These are phyloP conservation scores for Lontra canadensis DNA, from an alignment of 2,113 vertebrate species.

Conservation along the genomic window DNA sequence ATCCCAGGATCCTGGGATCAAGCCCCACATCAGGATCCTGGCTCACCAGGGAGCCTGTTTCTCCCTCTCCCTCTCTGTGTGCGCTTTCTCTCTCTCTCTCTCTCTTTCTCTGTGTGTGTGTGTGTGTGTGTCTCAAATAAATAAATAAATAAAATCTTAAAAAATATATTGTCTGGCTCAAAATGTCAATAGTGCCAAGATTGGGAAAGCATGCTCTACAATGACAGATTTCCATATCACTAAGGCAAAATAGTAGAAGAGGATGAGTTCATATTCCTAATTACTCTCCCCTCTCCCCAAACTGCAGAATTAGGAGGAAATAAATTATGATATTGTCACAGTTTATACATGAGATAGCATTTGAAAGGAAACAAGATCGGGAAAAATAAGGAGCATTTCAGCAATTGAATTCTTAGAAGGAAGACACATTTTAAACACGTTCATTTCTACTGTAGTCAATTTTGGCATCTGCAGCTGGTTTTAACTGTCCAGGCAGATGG, in stretches of 20 bases:
- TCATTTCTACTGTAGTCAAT: background rate
- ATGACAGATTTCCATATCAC: background rate
- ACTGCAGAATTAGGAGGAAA: constrained; percentile 7
- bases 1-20: too few relatives aligned
- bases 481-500: background rate
- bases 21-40: too few relatives aligned
- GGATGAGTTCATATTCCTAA: background rate
- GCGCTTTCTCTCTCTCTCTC: too few relatives aligned
- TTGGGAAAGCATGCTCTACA: background rate
- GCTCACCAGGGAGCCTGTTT: too few relatives aligned
- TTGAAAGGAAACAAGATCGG: background rate
- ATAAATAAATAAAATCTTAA: too few relatives aligned
- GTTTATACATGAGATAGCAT: background rate
- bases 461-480: background rate
- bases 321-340: background rate
- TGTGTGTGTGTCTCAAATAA: too few relatives aligned
- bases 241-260: background rate
- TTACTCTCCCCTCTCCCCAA: background rate
- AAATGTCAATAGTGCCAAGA: background rate
- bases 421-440: constrained; percentile 29
- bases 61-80: too few relatives aligned
- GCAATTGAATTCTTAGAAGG: constrained; percentile 4
- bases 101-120: too few relatives aligned
- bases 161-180: background rate
- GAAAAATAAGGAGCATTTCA: background rate